Conservation (phyloP, 2,113 vertebrate species). For the Corynorhinus townsendii region DNA sequence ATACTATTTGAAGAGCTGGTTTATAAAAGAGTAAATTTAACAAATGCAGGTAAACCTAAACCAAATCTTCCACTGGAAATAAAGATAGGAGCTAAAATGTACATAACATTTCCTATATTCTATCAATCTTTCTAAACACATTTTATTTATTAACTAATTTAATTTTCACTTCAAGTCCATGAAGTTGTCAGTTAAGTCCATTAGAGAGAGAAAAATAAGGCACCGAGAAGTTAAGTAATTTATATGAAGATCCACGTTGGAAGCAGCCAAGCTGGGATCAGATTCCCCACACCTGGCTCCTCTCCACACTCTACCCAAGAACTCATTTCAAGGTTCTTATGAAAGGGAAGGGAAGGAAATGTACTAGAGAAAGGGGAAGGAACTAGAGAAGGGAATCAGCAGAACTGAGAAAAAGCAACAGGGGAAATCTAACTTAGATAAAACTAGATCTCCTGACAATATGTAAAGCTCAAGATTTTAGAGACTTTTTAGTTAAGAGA, state of each 20-base stretch:
- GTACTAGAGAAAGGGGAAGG: background rate
- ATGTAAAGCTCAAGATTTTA: background rate
- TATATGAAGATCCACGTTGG: background rate
- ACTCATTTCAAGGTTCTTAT: background rate
- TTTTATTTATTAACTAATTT: background rate
- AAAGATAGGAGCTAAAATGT: background rate
- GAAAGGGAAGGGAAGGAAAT: background rate
- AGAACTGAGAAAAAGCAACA: background rate
- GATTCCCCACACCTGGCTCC: background rate
- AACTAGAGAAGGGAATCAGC: background rate
- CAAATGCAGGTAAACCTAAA: background rate
- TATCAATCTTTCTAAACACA: background rate
- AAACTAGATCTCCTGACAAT: background rate
- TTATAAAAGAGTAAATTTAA: constrained; percentile 33
- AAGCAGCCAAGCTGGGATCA: background rate
- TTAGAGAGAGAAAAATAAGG: background rate
- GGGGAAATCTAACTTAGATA: background rate
- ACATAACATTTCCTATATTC: background rate
- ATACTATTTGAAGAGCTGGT: background rate
- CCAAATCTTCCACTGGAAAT: background rate
- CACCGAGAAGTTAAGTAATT: background rate
- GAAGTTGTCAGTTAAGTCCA: background rate
- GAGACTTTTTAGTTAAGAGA: background rate
- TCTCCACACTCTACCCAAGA: background rate
- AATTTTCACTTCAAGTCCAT: background rate